Evolutionary conservation across 2,888 invertebrate species (phyloP).

Genomic region (Rotaria socialis): DNA sequence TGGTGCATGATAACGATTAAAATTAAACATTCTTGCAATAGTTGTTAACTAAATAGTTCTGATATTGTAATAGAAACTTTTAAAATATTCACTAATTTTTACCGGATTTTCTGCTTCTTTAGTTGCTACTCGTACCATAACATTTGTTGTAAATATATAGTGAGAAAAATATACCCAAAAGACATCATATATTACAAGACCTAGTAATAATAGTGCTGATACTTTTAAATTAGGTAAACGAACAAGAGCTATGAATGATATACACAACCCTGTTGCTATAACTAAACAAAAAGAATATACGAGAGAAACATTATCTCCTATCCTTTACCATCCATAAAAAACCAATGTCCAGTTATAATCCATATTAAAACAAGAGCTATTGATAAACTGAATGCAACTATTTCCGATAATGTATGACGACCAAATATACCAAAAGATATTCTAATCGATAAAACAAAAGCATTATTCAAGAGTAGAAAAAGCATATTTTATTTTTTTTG

Average conservation of each 20-base stretch:
- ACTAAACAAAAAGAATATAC: conserved; percentile 64
- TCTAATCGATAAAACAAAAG: conserved; percentile 54
- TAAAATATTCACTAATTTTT: conserved; percentile 48
- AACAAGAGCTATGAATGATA: conserved; percentile 93
- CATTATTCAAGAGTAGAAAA: too few species aligned
- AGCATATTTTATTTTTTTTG: too few species aligned
- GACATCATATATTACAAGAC: conserved; percentile 82
- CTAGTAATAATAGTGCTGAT: conserved; percentile 85
- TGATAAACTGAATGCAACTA: conserved; percentile 83
- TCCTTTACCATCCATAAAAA: conserved; percentile 62
- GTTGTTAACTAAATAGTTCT: not conserved
- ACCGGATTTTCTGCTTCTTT: conserved; percentile 63
- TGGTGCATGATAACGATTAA: conserved; percentile 69
- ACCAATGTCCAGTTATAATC: conserved; percentile 96
- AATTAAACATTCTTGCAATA: conserved; percentile 37
- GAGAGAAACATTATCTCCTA: too few species aligned
- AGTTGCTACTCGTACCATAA: conserved; percentile 85
- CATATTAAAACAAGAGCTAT: conserved; percentile 90
- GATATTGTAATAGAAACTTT: too few species aligned
- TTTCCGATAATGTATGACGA: conserved; percentile 85
- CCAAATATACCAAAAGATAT: conserved; percentile 86
- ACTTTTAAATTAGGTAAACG: conserved; percentile 89
- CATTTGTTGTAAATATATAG: conserved; percentile 94
- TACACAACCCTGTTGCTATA: conserved; percentile 95
- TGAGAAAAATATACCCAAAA: conserved; percentile 82